Conservation (phyloP, 2,113 vertebrate genomes). For the Hyaena hyaena region DNA sequence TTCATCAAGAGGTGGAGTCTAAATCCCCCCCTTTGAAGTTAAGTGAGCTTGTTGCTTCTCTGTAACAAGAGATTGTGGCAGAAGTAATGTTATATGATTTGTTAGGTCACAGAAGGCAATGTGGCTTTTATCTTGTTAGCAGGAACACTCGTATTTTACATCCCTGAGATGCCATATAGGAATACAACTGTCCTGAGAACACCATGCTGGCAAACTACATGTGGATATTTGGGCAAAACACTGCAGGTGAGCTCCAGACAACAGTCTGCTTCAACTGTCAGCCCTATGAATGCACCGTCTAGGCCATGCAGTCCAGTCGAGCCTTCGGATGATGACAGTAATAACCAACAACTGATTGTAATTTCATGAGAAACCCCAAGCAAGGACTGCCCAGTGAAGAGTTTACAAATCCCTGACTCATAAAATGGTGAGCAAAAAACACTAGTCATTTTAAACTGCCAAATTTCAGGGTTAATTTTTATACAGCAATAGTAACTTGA, state of each 20-base stretch:
- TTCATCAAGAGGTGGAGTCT: not conserved
- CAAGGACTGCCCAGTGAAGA: not conserved
- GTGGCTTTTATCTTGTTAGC: not conserved
- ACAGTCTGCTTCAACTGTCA: not conserved
- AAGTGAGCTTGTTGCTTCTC: not conserved
- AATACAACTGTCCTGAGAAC: not conserved
- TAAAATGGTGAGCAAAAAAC: not conserved
- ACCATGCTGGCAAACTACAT: not conserved
- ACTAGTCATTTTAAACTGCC: not conserved
- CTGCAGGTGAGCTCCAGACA: not conserved
- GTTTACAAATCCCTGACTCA: not conserved
- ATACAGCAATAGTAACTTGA: not conserved
- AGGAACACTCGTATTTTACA: not conserved
- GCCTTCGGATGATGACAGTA: not conserved
- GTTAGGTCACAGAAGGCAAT: not conserved
- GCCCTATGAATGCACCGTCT: rapidly evolving
- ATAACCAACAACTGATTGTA: not conserved
- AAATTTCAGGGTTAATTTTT: not conserved
- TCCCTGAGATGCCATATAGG: not conserved
- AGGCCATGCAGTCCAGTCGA: not conserved
- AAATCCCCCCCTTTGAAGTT: not conserved
- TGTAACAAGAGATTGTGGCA: not conserved
- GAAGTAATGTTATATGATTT: not conserved
- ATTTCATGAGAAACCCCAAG: not conserved
- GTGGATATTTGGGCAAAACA: not conserved